A percentile compares a stretch with the other conserved stretches of the same genome.
phyloP scores from a whole-genome alignment of 2,797 vertebrate species.

The Cygnus olor region DNA sequence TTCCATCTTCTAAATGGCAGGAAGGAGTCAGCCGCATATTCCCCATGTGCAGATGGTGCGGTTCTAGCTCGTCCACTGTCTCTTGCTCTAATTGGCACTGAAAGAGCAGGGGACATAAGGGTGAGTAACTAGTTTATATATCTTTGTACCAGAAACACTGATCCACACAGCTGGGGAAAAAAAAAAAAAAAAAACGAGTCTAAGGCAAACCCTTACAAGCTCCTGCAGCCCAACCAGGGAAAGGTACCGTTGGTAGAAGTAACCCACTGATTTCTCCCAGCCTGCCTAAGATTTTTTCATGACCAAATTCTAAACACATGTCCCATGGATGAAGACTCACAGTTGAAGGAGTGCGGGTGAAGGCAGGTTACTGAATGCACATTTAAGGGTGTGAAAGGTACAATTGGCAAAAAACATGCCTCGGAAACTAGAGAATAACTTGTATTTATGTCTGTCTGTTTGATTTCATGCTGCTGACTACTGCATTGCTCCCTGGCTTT shows the following conservation, averaged over 20 bases:
- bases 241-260: accelerated
- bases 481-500: slow-evolving; percentile 33
- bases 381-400: neutral
- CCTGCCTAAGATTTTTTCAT: neutral
- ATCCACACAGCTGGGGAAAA: neutral
- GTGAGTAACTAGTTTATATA: neutral
- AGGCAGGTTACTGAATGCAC: neutral
- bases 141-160: neutral
- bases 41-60: neutral
- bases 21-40: neutral
- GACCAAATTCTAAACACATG: neutral
- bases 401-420: neutral
- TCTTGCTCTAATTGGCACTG: neutral
- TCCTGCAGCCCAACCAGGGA: neutral
- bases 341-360: neutral
- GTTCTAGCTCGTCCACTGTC: neutral
- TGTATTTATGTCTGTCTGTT: slow-evolving; percentile 58
- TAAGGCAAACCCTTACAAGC: neutral
- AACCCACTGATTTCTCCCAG: neutral
- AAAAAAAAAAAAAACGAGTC: neutral
- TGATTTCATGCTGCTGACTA: slow-evolving; percentile 65
- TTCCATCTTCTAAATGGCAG: neutral
- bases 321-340: accelerated
- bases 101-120: neutral
- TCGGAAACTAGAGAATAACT: neutral